These are phyloP conservation scores for Meles meles DNA, from an alignment of 2,113 vertebrate genomes.

Conservation along the genomic window DNA sequence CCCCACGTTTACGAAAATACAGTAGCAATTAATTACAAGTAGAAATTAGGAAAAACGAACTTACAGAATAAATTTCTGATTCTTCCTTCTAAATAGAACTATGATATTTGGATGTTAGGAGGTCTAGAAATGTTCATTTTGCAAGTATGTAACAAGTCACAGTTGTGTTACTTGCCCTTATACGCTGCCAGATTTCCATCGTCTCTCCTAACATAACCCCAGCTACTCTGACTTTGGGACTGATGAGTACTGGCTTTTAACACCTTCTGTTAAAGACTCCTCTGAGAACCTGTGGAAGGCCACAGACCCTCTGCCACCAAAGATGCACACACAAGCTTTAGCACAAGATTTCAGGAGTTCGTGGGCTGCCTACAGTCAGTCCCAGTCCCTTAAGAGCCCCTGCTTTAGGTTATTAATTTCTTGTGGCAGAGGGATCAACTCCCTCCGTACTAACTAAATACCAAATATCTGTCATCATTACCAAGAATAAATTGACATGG, in stretches of 20 bases:
- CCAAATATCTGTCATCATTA: too few relatives aligned
- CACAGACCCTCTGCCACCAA: background rate
- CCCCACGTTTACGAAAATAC: background rate
- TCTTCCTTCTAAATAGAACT: background rate
- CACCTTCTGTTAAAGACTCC: background rate
- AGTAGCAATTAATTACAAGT: background rate
- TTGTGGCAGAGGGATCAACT: background rate
- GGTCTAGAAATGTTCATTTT: background rate
- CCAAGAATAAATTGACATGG: background rate
- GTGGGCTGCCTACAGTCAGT: background rate
- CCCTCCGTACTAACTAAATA: background rate
- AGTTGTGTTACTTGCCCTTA: background rate
- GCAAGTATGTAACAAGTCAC: background rate
- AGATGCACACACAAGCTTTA: background rate
- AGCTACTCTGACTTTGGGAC: background rate
- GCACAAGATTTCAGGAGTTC: background rate
- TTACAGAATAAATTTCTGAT: background rate
- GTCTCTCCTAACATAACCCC: background rate
- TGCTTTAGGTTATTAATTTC: background rate
- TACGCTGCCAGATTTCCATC: background rate
- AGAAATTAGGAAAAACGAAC: background rate
- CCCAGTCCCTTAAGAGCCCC: background rate
- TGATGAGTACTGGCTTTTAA: background rate
- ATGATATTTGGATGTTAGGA: background rate
- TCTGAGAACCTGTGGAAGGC: background rate